Evolutionary conservation across 2,888 invertebrate species (phyloP), one percentile per base, ranked within the genome.

Genomic region (Andrena trimmerana): DNA sequence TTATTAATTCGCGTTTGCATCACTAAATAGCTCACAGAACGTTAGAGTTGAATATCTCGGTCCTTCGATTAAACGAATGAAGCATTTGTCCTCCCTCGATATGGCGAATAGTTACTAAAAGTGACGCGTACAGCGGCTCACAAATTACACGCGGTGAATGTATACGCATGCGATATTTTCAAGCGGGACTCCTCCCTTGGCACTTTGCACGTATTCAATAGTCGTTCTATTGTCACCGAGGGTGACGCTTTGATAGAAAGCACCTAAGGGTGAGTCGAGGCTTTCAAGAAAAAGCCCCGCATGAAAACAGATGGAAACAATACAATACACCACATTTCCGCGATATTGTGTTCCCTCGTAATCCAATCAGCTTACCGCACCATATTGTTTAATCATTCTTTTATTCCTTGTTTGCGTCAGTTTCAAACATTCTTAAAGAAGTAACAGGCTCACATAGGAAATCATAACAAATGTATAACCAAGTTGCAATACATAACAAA

Each of bases 221-320:
- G 72, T 83, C 83, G 75, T 78, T 75, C 72, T 75, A 78, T 86
- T 81, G 86, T 86, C 78, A 79, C 72, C 76, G 71, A 71, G 83
- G 83, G 75, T 86, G 86, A 69, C 76, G 78, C 78, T 83, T 81
- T 81, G 80, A 86, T 81, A 75, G 83, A 86, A 86, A 83, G 74
- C 66, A 66, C 76, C 76, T 75, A 75, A 73, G 79, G 83, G 75
- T 78, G 72, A 75, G 63, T 74, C 68, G 36, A 67, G 67, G 74
- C 66, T 78, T 85, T 85, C 66, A 54, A 67, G 74, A 74, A 54
- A 63, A 69, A 68, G 68, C 74, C 65, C 60, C 78, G 63, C 29
- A 76, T 36, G 66, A 77, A 74, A 76, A 31, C 66, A 31, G n/a
- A 13, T 31, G 42, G 8, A 65, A 74, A 62, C 71, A 63, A 65